Conservation (phyloP, 2,113 vertebrate species). For the Ceuthmochares aereus region DNA sequence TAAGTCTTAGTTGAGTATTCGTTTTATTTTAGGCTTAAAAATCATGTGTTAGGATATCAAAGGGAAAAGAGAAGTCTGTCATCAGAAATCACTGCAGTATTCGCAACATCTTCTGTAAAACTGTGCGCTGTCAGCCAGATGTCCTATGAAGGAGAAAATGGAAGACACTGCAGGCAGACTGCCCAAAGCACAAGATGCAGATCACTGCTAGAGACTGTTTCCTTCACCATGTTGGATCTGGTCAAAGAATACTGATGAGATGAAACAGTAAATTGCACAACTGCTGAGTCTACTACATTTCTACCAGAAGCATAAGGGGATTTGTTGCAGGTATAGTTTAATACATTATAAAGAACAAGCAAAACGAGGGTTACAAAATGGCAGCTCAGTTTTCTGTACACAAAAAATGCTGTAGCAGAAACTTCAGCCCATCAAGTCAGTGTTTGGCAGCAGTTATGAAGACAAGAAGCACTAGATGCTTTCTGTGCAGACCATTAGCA, state of each 20-base stretch:
- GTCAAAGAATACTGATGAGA: not conserved
- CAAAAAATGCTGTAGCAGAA: not conserved
- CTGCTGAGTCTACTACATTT: not conserved
- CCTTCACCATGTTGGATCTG: not conserved
- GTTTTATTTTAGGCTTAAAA: conserved; percentile 1
- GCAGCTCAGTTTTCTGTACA: not conserved
- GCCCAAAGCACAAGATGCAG: not conserved
- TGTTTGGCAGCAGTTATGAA: not conserved
- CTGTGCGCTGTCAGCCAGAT: conserved; percentile 8
- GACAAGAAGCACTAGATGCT: not conserved
- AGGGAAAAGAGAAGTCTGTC: not conserved
- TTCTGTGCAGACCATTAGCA: not conserved
- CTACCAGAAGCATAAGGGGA: not conserved
- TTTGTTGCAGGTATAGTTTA: not conserved
- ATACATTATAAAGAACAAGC: not conserved
- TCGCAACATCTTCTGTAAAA: not conserved
- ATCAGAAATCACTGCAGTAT: not conserved
- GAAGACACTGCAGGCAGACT: conserved; percentile 47
- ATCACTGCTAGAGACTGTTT: not conserved
- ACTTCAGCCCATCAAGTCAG: not conserved
- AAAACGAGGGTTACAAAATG: not conserved
- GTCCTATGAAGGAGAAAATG: conserved; percentile 25
- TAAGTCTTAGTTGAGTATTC: not conserved
- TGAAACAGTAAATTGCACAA: not conserved
- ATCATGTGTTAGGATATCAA: not conserved